Percentiles rank a stretch among this genome's conserved stretches.
These are phyloP conservation scores for Plagodis dolabraria DNA, from an alignment of 2,888 invertebrate genomes.

Conservation along the genomic window DNA sequence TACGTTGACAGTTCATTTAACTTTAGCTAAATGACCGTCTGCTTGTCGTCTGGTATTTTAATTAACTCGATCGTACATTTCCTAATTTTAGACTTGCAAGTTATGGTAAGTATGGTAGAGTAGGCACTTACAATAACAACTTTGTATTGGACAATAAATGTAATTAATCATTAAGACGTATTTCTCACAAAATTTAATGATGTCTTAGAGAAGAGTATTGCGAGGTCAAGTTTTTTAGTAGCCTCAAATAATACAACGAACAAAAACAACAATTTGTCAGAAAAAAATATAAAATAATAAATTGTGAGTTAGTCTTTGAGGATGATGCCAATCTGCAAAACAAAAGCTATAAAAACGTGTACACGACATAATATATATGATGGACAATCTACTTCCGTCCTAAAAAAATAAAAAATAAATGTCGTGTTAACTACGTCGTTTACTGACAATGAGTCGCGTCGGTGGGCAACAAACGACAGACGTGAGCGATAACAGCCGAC, in stretches of 20 bases:
- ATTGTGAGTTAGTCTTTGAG: not conserved
- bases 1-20: conserved; percentile 30
- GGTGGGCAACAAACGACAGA: conserved; percentile 41
- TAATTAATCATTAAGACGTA: no score
- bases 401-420: not conserved
- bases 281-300: no score
- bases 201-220: no score
- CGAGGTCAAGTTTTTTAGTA: no score
- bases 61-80: conserved; percentile 18
- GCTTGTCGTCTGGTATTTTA: conserved; percentile 26
- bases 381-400: conserved; percentile 8
- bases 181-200: no score
- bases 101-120: not conserved
- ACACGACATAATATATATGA: conserved; percentile 2
- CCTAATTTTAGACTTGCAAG: conserved; percentile 12
- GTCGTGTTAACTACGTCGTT: conserved; percentile 6
- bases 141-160: no score
- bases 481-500: conserved; percentile 54
- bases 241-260: no score
- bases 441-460: conserved; percentile 17
- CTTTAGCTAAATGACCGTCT: conserved; percentile 18
- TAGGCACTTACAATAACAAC: not conserved
- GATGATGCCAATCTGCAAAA: conserved; percentile 4
- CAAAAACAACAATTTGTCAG: no score
- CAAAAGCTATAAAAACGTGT: conserved; percentile 5